Base-by-base conservation (phyloP, 1,140 invertebrate species). In the Psilanteris sp. region DNA sequence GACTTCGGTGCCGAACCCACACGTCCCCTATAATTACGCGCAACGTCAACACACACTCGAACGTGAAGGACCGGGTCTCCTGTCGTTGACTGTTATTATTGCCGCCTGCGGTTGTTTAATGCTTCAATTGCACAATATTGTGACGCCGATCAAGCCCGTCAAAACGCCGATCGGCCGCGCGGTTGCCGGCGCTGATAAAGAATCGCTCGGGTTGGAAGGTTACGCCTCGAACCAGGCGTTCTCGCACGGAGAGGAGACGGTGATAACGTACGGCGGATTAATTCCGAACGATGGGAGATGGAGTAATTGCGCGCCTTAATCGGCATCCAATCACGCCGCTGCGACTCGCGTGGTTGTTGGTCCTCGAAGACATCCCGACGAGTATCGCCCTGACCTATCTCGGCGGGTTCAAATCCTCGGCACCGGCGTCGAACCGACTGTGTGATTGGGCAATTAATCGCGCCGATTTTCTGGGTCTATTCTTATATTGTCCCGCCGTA, bases 1-100 rank as follows among this genome's bases (percentile, higher is more conserved):
- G 87, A 88, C 86, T 88, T 88, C 84, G 80, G 84, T 87, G 85
- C 87, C 87, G 83, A 87, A 75, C 77, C 46, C 1, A 70, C 50
- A 44, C 41, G 18, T 46, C 55, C 67, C 55, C 67, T 44, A 13
- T 66, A 64, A 66, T 72, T 64, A 59, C 59, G 43, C 32, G 39
- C 4, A 29, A 55, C 57, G 13, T 55, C 48, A 34, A 72, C 41
- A 57, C 50, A 64, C 36, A 55, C 39, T 52, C 9, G 34, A 52
- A 27, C n/a, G n/a, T n/a, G n/a, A n/a, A n/a, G n/a, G n/a, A n/a
- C n/a, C n/a, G n/a, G n/a, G n/a, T n/a, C n/a, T n/a, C n/a, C n/a
- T n/a, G n/a, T n/a, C n/a, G n/a, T n/a, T n/a, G n/a, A n/a, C n/a
- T n/a, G n/a, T n/a, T n/a, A n/a, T n/a, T n/a, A n/a, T n/a, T n/a